phyloP scores from a whole-genome alignment of 1,140 invertebrate genomes.

The Psilanteris sp. region DNA sequence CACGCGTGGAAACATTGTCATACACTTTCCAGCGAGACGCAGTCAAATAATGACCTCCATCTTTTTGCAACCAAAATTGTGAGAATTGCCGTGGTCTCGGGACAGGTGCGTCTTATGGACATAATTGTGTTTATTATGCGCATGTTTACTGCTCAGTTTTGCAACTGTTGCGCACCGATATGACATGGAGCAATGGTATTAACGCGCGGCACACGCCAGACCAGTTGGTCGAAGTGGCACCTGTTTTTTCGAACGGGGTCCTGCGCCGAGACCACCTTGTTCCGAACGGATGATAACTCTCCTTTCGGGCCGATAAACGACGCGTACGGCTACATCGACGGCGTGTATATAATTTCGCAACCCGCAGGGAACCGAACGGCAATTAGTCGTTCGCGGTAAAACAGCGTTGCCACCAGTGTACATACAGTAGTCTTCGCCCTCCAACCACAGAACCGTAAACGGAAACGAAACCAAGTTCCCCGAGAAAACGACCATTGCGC shows the following conservation, averaged over 20 bases:
- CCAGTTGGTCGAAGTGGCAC: conserved; percentile 38
- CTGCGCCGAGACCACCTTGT: conserved; percentile 19
- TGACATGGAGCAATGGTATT: conserved; percentile 31
- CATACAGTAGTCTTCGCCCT: no score
- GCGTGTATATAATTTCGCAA: neutral
- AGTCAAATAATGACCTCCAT: no score
- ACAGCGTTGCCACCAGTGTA: conserved; percentile 1
- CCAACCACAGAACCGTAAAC: conserved; percentile 29
- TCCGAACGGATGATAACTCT: conserved; percentile 4
- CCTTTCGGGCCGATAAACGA: conserved; percentile 3
- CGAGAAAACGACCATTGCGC: conserved; percentile 8
- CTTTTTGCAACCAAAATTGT: conserved; percentile 11
- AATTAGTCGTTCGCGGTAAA: conserved; percentile 23
- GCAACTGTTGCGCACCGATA: conserved; percentile 35
- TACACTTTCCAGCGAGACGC: no score
- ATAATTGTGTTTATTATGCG: conserved; percentile 24
- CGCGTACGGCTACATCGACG: neutral
- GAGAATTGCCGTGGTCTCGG: conserved; percentile 2
- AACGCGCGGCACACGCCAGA: conserved; percentile 46
- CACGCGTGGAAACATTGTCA: no score
- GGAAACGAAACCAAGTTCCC: conserved; percentile 27
- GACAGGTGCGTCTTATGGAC: conserved; percentile 20
- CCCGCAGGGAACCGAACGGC: no score
- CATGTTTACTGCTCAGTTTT: conserved; percentile 10
- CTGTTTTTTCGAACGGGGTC: conserved; percentile 34